Percentiles rank a stretch among this genome's conserved stretches.
phyloP scores from a whole-genome alignment of 2,113 vertebrate species.

The Scortum barcoo region DNA sequence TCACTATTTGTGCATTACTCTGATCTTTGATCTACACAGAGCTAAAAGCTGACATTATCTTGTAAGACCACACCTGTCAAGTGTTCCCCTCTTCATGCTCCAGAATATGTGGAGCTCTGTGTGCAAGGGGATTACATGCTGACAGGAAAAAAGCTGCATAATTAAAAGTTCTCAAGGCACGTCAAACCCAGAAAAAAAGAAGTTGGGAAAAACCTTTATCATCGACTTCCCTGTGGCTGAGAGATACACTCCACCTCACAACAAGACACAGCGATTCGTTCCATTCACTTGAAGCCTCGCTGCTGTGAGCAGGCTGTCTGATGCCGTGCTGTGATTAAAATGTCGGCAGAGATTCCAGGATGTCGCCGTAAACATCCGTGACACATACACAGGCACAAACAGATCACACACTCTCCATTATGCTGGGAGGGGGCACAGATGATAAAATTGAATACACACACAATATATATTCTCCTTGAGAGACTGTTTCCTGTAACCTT shows the following conservation, averaged over 20 bases:
- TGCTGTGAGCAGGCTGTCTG: background rate
- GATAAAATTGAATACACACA: constrained; percentile 4
- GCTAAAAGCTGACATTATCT: background rate
- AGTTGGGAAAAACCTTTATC: constrained; percentile 22
- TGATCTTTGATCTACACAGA: background rate
- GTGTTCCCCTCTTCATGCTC: background rate
- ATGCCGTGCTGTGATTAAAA: constrained; percentile 50
- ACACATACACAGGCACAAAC: constrained; percentile 1
- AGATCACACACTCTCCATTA: constrained; percentile 3
- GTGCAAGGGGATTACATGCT: background rate
- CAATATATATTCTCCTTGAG: constrained; percentile 12
- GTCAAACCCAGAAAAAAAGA: constrained; percentile 18
- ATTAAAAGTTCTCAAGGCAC: constrained; percentile 47
- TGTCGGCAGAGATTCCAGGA: constrained; percentile 26
- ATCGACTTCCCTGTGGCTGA: constrained; percentile 20
- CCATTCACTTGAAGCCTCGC: constrained; percentile 21
- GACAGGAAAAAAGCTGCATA: background rate
- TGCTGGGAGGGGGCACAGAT: background rate
- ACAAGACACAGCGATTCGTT: constrained; percentile 12
- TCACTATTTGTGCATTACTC: background rate
- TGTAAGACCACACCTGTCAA: background rate
- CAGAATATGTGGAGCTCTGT: background rate
- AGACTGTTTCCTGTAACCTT: constrained; percentile 35
- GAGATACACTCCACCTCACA: constrained; percentile 37
- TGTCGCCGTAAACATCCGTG: constrained; percentile 18